phyloP scores from a whole-genome alignment of 2,888 invertebrate species.

The Rutpela maculata region DNA sequence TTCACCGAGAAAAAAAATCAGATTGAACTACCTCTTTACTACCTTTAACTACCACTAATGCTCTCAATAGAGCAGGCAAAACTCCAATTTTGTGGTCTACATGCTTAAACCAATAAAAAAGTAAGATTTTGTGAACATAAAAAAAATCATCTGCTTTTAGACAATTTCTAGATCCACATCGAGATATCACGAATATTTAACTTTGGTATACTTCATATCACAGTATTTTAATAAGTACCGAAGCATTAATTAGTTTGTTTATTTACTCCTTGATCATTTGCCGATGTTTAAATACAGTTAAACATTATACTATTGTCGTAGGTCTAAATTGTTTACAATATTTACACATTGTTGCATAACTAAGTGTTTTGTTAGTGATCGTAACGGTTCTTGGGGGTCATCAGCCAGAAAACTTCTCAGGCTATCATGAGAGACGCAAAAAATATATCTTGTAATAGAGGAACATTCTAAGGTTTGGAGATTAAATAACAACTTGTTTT shows the following conservation, averaged over 20 bases:
- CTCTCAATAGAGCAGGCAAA: no score
- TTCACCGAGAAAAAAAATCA: no score
- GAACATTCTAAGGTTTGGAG: not conserved
- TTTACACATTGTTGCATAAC: slow-evolving; percentile 35
- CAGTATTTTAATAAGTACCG: no score
- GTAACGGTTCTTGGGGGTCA: slow-evolving; percentile 30
- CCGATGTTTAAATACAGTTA: slow-evolving; percentile 2
- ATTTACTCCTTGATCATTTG: not conserved
- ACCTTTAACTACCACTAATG: no score
- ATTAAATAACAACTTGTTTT: not conserved
- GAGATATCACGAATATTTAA: no score
- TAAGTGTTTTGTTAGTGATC: not conserved
- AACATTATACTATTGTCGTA: slow-evolving; percentile 24
- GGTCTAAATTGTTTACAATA: slow-evolving; percentile 33
- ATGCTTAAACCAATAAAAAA: no score
- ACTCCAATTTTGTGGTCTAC: no score
- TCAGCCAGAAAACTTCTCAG: slow-evolving; percentile 21
- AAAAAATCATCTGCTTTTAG: no score
- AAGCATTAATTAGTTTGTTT: not conserved
- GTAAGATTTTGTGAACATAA: no score
- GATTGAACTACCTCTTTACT: no score
- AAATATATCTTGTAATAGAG: slow-evolving; percentile 5
- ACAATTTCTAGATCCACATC: no score
- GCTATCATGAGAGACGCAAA: slow-evolving; percentile 9
- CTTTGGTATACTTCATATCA: no score